A percentile compares a stretch with the other conserved stretches of the same genome.
These are phyloP conservation scores for Trisateles emortualis DNA, from an alignment of 2,888 invertebrate genomes.

Conservation along the genomic window DNA sequence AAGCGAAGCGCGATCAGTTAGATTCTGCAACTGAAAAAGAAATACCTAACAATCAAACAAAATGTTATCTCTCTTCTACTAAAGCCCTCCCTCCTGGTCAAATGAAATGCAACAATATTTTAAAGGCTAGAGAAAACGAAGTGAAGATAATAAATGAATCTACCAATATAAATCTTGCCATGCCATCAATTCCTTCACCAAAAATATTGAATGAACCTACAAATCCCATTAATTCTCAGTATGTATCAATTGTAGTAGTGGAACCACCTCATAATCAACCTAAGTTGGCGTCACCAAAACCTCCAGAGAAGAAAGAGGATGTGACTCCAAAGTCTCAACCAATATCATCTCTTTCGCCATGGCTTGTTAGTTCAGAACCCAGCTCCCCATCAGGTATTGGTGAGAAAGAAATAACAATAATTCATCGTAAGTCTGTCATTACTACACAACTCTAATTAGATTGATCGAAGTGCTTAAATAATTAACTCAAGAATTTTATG, in stretches of 20 bases:
- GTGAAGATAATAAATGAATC: constrained; percentile 81
- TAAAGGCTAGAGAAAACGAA: constrained; percentile 91
- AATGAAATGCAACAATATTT: constrained; percentile 95
- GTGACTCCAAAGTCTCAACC: constrained; percentile 86
- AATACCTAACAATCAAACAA: constrained; percentile 90
- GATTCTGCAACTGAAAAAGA: constrained; percentile 82
- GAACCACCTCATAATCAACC: constrained; percentile 76
- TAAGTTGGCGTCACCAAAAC: constrained; percentile 77
- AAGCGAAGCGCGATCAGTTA: constrained; percentile 85
- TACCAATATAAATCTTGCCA: constrained; percentile 75
- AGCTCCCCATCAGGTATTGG: constrained; percentile 88
- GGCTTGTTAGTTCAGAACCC: constrained; percentile 93
- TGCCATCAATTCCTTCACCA: constrained; percentile 81
- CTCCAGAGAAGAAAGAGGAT: constrained; percentile 81
- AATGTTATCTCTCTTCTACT: constrained; percentile 88
- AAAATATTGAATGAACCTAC: constrained; percentile 85
- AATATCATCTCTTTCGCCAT: constrained; percentile 91
- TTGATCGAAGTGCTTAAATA: neutral
- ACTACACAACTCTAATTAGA: constrained; percentile 90
- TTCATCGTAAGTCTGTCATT: constrained; percentile 94
- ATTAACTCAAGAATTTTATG: neutral
- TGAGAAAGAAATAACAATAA: constrained; percentile 89
- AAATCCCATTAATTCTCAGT: constrained; percentile 77
- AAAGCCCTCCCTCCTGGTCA: constrained; percentile 95
- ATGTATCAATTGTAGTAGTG: constrained; percentile 83